phyloP scores from a whole-genome alignment of 2,797 vertebrate genomes.

The Takifugu ocellatus region DNA sequence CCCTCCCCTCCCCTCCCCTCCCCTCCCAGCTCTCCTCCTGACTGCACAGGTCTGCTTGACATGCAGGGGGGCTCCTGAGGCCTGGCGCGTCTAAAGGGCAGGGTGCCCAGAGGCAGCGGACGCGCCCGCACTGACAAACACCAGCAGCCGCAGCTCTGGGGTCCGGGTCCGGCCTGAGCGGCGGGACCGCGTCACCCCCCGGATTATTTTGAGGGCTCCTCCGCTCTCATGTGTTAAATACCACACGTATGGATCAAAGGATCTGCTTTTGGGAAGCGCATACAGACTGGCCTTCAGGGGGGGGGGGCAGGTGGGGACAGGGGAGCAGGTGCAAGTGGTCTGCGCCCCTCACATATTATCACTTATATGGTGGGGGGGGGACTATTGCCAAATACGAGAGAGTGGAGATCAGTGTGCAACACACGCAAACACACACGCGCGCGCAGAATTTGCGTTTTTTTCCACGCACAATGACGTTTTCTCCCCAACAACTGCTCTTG shows the following conservation, averaged over 20 bases:
- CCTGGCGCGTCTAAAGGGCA: conserved; percentile 83
- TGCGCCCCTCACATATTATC: conserved; percentile 59
- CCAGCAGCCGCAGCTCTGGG: conserved; percentile 10
- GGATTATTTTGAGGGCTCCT: conserved; percentile 53
- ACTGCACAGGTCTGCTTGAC: conserved; percentile 79
- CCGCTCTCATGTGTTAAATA: conserved; percentile 74
- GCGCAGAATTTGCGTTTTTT: conserved; percentile 38
- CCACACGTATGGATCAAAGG: conserved; percentile 69
- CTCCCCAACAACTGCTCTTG: conserved; percentile 82
- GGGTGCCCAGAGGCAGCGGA: conserved; percentile 74
- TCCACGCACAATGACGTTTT: conserved; percentile 75
- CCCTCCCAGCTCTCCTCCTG: conserved; percentile 36
- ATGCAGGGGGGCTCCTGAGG: conserved; percentile 79
- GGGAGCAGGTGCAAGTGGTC: conserved; percentile 31
- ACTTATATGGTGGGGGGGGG: conserved; percentile 57
- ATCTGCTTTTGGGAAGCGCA: conserved; percentile 42
- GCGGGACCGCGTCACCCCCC: conserved; percentile 48
- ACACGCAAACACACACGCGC: conserved; percentile 35
- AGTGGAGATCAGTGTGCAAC: conserved; percentile 30
- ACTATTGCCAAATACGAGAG: conserved; percentile 35
- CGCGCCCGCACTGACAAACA: conserved; percentile 74
- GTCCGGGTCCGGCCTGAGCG: not conserved
- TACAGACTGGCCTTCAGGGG: conserved; percentile 36
- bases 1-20: conserved; percentile 2
- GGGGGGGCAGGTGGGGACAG: not conserved